Base-by-base conservation (phyloP, 2,113 vertebrate species). In the Dunckerocampus dactyliophorus region DNA sequence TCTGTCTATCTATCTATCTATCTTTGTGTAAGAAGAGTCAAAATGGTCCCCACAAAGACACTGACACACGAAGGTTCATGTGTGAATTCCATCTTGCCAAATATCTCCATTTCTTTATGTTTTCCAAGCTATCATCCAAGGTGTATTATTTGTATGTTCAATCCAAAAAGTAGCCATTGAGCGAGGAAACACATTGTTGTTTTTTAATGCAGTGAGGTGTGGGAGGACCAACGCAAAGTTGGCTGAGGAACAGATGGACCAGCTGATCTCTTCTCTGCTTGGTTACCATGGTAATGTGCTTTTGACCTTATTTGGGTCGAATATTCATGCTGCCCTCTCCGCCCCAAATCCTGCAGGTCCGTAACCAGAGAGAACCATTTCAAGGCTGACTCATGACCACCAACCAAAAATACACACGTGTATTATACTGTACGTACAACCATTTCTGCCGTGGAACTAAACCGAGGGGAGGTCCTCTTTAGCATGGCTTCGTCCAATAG, bases 261-360 rank as follows among this genome's bases (percentile, higher is more conserved):
- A 81, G 85, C 78, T 83, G 79, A 71, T 85, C 76, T 75, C 68
- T 75, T 80, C 69, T 82, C 69, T 82, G 67, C 67, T 85, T 71
- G 75, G 88, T 89, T 89, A 86, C 90, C 88, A 88, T 90, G 88
- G 88, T 79, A 85, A 90, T 89, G 62, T 74, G 47, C 68, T 76
- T 72, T 83, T 90, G 86, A 90, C 88, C 85, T 87, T 88, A 84
- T 90, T 87, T 84, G 76, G 74, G 63, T 85, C 50, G 63, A 79
- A 78, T 75, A 70, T 73, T 77, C 55, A 31, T 49, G n/a, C 47
- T 59, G 2, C 31, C 55, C 49, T 22, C 46, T 16, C 42, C 16
- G 16, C 34, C 59, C 16, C 54, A 69, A 62, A 64, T 55, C 49
- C 15, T 20, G 6, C 6, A 3, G 19, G 9, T 12, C 43, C 16